Evolutionary conservation across 2,888 invertebrate genomes (phyloP).

Genomic region (Sipha maydis): DNA sequence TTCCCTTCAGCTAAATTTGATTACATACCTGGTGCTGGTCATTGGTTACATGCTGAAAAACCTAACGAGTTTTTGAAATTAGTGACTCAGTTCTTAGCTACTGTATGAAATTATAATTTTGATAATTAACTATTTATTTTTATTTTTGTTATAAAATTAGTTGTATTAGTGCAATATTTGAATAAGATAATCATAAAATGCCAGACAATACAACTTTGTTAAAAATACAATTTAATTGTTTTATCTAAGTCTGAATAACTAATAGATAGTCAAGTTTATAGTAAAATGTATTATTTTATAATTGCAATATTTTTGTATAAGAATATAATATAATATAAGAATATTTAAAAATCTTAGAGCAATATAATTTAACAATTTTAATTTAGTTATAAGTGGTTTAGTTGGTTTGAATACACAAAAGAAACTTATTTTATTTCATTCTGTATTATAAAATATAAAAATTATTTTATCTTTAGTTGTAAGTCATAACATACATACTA

Average conservation of each 20-base stretch:
- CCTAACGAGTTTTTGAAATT: conserved; percentile 80
- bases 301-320: too few relatives aligned
- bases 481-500: too few relatives aligned
- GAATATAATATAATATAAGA: too few relatives aligned
- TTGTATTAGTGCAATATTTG: neutral
- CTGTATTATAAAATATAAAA: too few relatives aligned
- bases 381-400: too few relatives aligned
- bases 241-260: neutral
- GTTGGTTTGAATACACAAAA: too few relatives aligned
- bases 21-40: conserved; percentile 84
- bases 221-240: neutral
- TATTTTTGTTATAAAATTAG: neutral
- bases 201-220: neutral
- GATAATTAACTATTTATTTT: neutral
- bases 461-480: too few relatives aligned
- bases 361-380: too few relatives aligned
- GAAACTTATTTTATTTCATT: too few relatives aligned
- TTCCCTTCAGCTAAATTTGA: conserved; percentile 79
- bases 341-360: too few relatives aligned
- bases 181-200: neutral
- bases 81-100: conserved; percentile 74
- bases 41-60: conserved; percentile 94
- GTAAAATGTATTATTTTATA: neutral
- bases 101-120: neutral
- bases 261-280: neutral